Evolutionary conservation across 2,113 vertebrate genomes (phyloP).

Genomic region (Toxostoma redivivum): DNA sequence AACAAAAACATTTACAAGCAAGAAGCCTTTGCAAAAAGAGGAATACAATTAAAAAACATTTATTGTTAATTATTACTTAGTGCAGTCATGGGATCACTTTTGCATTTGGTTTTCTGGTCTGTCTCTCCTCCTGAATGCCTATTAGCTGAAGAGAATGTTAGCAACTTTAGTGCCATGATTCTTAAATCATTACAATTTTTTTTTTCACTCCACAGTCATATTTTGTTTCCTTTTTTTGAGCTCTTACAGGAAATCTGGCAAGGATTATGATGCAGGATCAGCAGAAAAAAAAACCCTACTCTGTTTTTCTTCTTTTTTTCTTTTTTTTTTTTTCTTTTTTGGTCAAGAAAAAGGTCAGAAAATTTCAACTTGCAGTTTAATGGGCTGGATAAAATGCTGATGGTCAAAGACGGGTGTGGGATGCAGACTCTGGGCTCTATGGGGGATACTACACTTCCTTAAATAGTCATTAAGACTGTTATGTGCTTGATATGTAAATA

Average conservation of each 20-base stretch:
- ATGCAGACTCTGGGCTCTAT: neutral
- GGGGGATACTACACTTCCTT: neutral
- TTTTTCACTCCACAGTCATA: neutral
- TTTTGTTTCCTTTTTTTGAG: slow-evolving; percentile 24
- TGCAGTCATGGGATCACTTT: neutral
- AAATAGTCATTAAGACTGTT: neutral
- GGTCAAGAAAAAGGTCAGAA: neutral
- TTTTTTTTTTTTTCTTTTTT: neutral
- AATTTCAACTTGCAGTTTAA: neutral
- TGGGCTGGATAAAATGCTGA: neutral
- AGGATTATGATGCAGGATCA: neutral
- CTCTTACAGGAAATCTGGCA: slow-evolving; percentile 39
- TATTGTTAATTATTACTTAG: slow-evolving; percentile 13
- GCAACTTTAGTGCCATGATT: neutral
- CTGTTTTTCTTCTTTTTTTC: neutral
- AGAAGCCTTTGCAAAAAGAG: neutral
- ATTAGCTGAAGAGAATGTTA: neutral
- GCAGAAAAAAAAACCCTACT: slow-evolving; percentile 28
- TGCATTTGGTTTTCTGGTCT: neutral
- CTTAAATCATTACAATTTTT: neutral
- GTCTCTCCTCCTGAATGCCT: neutral
- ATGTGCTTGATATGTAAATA: neutral
- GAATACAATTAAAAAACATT: neutral
- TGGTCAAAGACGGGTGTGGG: neutral
- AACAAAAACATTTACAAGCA: neutral